Percentiles rank a stretch among this genome's conserved stretches.
These are phyloP conservation scores for Brachylomia viminalis DNA, from an alignment of 2,888 invertebrate genomes.

Conservation along the genomic window DNA sequence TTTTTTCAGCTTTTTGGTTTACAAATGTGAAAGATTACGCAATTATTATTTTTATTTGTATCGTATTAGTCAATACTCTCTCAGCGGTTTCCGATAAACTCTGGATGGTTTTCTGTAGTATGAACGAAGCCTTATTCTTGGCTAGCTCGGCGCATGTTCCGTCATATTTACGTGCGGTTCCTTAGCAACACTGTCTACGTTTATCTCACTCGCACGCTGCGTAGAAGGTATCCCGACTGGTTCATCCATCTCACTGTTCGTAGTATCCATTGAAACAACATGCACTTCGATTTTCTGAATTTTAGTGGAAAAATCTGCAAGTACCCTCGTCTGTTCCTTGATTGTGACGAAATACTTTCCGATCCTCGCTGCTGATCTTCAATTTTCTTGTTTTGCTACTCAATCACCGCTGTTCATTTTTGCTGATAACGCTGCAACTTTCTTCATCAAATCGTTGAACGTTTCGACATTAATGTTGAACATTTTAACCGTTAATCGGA, in stretches of 20 bases:
- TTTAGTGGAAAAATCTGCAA: not conserved
- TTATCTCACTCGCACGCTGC: conserved; percentile 2
- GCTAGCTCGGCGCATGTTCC: not conserved
- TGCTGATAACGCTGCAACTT: not conserved
- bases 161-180: not conserved
- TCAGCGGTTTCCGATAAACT: not conserved
- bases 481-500: not conserved
- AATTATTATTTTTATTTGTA: too few species aligned
- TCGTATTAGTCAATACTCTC: not conserved
- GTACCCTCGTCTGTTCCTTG: not conserved
- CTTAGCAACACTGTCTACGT: not conserved
- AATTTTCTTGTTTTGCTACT: not conserved
- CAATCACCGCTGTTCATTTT: too few species aligned
- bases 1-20: too few species aligned
- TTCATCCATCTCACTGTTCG: conserved; percentile 2
- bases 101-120: not conserved
- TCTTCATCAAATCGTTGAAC: not conserved
- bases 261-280: not conserved
- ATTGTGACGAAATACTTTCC: not conserved
- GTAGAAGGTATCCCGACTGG: not conserved
- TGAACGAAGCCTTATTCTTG: not conserved
- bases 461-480: not conserved
- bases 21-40: too few species aligned
- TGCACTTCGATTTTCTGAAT: not conserved
- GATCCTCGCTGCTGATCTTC: not conserved